phyloP scores from a whole-genome alignment of 37 sponge, comb jelly and placozoan species.

The Halichondria panicea region DNA sequence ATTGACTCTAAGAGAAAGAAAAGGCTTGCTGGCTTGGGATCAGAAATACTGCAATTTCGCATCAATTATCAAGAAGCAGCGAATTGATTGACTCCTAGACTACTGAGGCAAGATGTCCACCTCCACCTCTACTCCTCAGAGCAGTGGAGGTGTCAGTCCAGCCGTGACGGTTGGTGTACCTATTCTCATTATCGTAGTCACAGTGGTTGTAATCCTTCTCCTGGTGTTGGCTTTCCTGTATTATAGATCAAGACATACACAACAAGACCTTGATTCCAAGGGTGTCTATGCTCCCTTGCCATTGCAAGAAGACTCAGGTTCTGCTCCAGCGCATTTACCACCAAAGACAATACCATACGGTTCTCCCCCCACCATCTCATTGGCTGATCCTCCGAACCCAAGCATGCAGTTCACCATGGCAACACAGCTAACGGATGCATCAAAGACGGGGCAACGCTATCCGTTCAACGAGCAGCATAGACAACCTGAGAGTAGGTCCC shows the following conservation, averaged over 20 bases:
- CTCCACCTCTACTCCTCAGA: neutral
- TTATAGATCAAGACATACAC: constrained; percentile 9
- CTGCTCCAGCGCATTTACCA: neutral
- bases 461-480: neutral
- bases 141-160: neutral
- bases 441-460: neutral
- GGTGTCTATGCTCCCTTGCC: neutral
- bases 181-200: constrained; percentile 4
- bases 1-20: too few species aligned
- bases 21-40: too few species aligned
- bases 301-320: neutral
- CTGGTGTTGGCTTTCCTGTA: constrained; percentile 8
- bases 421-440: constrained; percentile 6
- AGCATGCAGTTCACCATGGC: constrained; percentile 7
- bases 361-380: neutral
- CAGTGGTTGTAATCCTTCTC: constrained; percentile 8
- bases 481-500: neutral
- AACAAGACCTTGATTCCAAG: neutral
- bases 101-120: too few species aligned
- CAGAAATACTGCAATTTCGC: too few species aligned
- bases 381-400: constrained; percentile 20
- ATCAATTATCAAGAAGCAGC: neutral
- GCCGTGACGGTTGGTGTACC: constrained; percentile 9
- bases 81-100: too few species aligned
- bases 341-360: too few species aligned